Evolutionary conservation across 2,888 invertebrate genomes (phyloP).

Genomic region (Meteorus colon): DNA sequence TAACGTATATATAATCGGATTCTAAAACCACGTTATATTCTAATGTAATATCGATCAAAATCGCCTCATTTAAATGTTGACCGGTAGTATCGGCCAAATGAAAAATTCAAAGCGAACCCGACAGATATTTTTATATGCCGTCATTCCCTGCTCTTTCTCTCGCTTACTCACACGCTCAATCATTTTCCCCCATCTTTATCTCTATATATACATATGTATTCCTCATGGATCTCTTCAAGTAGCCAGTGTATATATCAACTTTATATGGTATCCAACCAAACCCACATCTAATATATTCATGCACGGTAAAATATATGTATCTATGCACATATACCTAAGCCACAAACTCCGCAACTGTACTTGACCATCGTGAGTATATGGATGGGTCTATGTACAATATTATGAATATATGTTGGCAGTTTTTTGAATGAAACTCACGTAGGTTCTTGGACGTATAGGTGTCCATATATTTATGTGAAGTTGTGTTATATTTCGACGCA

Average conservation of each 20-base stretch:
- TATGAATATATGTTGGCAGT: background rate
- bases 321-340: constrained; percentile 41
- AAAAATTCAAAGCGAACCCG: constrained; percentile 70
- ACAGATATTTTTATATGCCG: constrained; percentile 68
- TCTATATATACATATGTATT: constrained; percentile 14
- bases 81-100: constrained; percentile 62
- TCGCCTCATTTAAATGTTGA: constrained; percentile 70
- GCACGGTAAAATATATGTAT: constrained; percentile 69
- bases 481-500: constrained; percentile 54
- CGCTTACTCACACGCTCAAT: constrained; percentile 11
- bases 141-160: constrained; percentile 37
- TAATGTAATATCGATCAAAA: constrained; percentile 62
- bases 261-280: constrained; percentile 12
- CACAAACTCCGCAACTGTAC: background rate
- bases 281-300: constrained; percentile 67
- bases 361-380: background rate
- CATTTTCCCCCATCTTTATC: background rate
- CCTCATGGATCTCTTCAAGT: constrained; percentile 14
- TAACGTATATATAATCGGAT: constrained; percentile 18
- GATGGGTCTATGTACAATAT: background rate
- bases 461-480: constrained; percentile 55
- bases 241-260: constrained; percentile 22
- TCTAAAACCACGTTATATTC: constrained; percentile 48
- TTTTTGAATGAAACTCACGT: constrained; percentile 36
- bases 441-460: constrained; percentile 37